These are phyloP conservation scores for Todiramphus chloris DNA, from an alignment of 2,113 vertebrate species.

Conservation along the genomic window DNA sequence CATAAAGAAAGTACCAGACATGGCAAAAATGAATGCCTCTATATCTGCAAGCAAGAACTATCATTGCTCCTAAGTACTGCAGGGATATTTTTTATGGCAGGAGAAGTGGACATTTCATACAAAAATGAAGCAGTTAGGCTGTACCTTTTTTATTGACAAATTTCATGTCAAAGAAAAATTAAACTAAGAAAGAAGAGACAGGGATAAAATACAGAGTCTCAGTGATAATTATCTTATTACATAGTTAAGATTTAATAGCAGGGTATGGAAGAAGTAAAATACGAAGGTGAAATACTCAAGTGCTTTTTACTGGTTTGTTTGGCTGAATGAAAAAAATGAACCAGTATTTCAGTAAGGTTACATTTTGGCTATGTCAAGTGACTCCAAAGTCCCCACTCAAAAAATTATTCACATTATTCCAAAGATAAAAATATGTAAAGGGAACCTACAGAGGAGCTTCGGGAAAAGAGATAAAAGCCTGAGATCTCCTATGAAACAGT, in stretches of 20 bases:
- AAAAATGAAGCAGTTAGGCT: background rate
- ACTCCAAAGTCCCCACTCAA: background rate
- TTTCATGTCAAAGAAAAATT: background rate
- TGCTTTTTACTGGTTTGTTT: background rate
- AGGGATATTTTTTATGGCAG: background rate
- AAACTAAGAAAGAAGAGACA: background rate
- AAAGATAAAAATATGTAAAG: background rate
- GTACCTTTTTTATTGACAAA: background rate
- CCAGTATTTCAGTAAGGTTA: background rate
- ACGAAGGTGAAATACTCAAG: background rate
- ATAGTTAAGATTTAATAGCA: background rate
- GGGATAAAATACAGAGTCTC: background rate
- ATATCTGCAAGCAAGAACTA: background rate
- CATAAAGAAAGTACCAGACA: background rate
- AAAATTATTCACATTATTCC: background rate
- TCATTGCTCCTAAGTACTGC: background rate
- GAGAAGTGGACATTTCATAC: background rate
- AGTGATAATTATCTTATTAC: background rate
- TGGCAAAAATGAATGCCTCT: background rate
- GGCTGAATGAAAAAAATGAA: background rate
- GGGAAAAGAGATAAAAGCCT: background rate
- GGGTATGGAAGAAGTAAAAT: background rate
- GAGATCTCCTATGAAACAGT: background rate
- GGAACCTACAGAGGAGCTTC: background rate
- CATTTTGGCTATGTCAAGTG: background rate